Base-by-base conservation (phyloP, 2,113 vertebrate genomes). In the Brachirus orientalis region DNA sequence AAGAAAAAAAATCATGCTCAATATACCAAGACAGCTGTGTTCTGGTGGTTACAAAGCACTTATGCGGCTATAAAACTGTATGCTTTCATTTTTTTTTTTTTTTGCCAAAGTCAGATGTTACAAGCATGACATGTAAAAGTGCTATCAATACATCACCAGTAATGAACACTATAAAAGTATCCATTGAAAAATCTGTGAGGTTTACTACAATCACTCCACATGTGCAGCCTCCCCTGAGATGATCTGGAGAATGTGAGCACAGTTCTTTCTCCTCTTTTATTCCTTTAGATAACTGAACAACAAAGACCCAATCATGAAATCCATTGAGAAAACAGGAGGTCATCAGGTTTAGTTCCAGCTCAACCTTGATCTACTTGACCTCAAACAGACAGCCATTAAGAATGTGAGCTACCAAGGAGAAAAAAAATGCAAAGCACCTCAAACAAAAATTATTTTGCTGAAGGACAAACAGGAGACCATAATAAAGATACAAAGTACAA, bases 301-400 rank as follows among this genome's bases (percentile, higher is more conserved):
- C 37, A 53, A 52, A 48, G 20, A 57, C 3, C 14, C 40, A 0
- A 6, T 63, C 17, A 63, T 76, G 33, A 70, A 73, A 62, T 52
- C 47, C 13, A 3, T 0, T 4, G 58, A 66, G 69, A 80, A 10
- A 28, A 17, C 10, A 28, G 12, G 1, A 61, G 59, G 75, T 72
- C 62, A 33, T 10, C 17, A 1, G 48, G 35, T 61, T 66, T 57
- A 28, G 50, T 53, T 63, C 14, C 10, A 37, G 11, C 60, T 63
- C 62, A 50, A 75, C 63, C 63, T 69, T 80, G 47, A 83, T 70
- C 71, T 12, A 44, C 19, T 74, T 59, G 18, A 51, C 33, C 40
- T 69, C 7, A 14, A 56, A 41, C 28, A 54, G 14, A 50, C 46
- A 19, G 18, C 7, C 18, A n/a, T 52, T 61, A 33, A 35, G 12